Evolutionary conservation across 1,140 invertebrate species (phyloP).

Genomic region (Oedothorax gibbosus): DNA sequence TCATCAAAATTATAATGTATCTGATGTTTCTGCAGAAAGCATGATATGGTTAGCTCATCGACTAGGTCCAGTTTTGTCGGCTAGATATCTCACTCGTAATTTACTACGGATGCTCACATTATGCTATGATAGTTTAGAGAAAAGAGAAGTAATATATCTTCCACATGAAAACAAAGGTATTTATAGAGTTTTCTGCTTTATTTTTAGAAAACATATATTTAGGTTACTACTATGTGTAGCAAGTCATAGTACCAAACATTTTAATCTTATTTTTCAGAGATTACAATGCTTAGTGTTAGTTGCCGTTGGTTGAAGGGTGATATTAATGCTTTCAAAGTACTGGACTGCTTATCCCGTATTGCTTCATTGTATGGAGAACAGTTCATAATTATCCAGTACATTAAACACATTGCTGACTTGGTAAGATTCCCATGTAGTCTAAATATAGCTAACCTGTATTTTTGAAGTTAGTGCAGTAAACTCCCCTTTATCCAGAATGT

Average conservation of each 20-base stretch:
- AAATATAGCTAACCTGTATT: too few relatives aligned
- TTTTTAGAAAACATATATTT: not conserved
- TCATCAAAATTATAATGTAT: slow-evolving; percentile 73
- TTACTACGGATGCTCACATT: slow-evolving; percentile 91
- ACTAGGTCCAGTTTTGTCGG: slow-evolving; percentile 93
- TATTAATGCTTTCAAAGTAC: slow-evolving; percentile 81
- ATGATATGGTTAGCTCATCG: slow-evolving; percentile 92
- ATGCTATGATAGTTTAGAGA: slow-evolving; percentile 90
- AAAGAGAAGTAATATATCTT: slow-evolving; percentile 66
- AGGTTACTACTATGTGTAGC: not conserved
- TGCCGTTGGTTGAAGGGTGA: slow-evolving; percentile 77
- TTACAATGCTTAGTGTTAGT: slow-evolving; percentile 57
- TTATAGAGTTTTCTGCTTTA: not conserved
- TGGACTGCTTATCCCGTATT: slow-evolving; percentile 89
- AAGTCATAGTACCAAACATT: not conserved
- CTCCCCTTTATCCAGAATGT: too few relatives aligned
- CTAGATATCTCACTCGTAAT: slow-evolving; percentile 89
- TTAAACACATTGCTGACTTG: slow-evolving; percentile 89
- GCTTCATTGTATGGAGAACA: slow-evolving; percentile 92
- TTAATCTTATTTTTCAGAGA: slow-evolving; percentile 38
- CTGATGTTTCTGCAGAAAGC: slow-evolving; percentile 91
- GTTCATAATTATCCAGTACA: slow-evolving; percentile 92
- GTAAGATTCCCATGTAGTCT: slow-evolving; percentile 64
- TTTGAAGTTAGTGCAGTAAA: too few relatives aligned
- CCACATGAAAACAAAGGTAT: slow-evolving; percentile 24